Evolutionary conservation across 2,113 vertebrate species (phyloP), one percentile per base, ranked within the genome.

Genomic region (Halcyon malimbica): DNA sequence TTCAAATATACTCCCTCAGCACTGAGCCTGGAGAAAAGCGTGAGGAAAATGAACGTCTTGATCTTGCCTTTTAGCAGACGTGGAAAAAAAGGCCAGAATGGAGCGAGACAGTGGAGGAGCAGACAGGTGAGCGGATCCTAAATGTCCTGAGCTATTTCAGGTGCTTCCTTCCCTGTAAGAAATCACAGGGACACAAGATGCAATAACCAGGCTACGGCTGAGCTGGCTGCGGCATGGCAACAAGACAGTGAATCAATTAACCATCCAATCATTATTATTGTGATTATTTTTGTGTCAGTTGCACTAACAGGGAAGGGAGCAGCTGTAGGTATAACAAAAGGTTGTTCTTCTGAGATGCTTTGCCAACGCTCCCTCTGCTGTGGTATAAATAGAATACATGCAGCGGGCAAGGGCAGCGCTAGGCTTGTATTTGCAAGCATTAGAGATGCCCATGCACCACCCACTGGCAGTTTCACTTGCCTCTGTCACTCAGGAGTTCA

Each of bases 381-480:
- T 96, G 94, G 88, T 87, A 86, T 84, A 95, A 92, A 96, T 65
- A 96, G 96, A 97, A 97, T 97, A 97, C 97, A 97, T 73, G 89
- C 76, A 81, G 69, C 6, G 73, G 90, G 90, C 88, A 93, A 64
- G 71, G 94, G 92, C 92, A 95, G 87, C 2, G 0, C 64, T 69
- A 60, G 35, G 62, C 93, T 94, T 10, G 16, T 64, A 42, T 87
- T 93, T 88, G 83, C 59, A 73, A 64, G 92, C 89, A 94, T 95
- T 94, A 95, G 96, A 97, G 90, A 97, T 97, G 96, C 95, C 95
- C 90, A 97, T 94, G 96, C 94, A 96, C 95, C 96, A 97, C 96
- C 93, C 93, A 95, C 95, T 95, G 93, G 95, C 91, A 90, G 93
- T 76, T 96, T 94, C 88, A 88, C 51, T 94, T 68, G 70, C 92